Evolutionary conservation across 2,888 invertebrate species (phyloP), one percentile per base, ranked within the genome.

Genomic region (Spodoptera exigua): DNA sequence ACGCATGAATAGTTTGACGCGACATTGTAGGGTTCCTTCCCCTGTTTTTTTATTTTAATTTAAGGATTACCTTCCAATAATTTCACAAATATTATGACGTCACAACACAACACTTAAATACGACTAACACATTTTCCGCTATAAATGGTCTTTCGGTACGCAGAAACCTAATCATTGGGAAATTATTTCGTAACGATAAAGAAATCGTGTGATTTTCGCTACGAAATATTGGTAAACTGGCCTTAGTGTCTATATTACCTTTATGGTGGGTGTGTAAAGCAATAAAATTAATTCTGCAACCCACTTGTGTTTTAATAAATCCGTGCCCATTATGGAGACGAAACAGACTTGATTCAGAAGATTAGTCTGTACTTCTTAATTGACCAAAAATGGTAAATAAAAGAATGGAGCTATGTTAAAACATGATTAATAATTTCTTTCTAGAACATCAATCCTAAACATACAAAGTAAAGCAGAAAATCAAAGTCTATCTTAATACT

Each of bases 241-340:
- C 9, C 27, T 1, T 27, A 27, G 9, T 27, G 37, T 21, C 58
- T 36, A 59, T 64, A 59, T 57, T 62, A 61, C 47, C 34, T 54
- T 49, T 10, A 18, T 7, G 14, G 76, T 70, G 61, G 70, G 70
- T 43, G 58, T 65, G 44, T 47, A 61, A 54, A 51, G 40, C 57
- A 64, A 76, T 70, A 57, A 70, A 55, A 70, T 74, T 70, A 70
- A 75, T 59, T 63, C 61, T 17, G 51, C 66, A 56, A 48, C 74
- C 74, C 76, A 76, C 76, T 60, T 70, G n/a, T 54, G 39, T 63
- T 53, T 52, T 68, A 53, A 70, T 71, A 56, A 37, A 49, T 40
- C 32, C 27, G 37, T 36, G 39, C 32, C 43, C n/a, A 18, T 55
- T 52, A 44, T 48, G 47, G 35, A 37, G 41, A 70, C 44, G 12